Conservation (phyloP, 2,113 vertebrate genomes). For the Chroicocephalus ridibundus region DNA sequence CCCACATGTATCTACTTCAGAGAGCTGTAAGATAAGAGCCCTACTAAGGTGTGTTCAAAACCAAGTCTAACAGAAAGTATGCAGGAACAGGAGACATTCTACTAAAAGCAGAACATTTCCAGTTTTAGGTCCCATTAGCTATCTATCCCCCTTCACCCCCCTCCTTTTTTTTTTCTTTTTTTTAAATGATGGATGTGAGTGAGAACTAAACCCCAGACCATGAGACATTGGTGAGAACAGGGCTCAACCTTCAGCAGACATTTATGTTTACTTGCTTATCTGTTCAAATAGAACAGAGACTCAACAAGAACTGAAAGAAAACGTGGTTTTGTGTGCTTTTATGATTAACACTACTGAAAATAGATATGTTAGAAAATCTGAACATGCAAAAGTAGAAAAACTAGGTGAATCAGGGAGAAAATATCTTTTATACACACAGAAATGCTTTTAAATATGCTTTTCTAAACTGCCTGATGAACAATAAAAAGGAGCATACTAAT, state of each 20-base stretch:
- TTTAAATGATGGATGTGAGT: background rate
- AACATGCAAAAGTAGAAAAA: background rate
- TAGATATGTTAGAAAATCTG: background rate
- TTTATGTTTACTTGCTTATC: background rate
- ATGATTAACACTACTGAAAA: background rate
- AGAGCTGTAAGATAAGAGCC: background rate
- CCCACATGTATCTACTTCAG: background rate
- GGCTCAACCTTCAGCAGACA: background rate
- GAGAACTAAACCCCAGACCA: background rate
- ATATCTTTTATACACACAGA: background rate
- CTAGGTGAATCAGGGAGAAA: background rate
- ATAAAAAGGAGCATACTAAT: background rate
- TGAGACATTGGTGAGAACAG: background rate
- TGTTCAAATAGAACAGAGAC: background rate
- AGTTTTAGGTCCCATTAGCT: background rate
- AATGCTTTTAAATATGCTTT: background rate
- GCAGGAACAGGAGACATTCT: background rate
- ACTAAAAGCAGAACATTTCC: background rate
- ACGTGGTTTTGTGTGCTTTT: background rate
- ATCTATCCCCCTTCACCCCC: accelerated
- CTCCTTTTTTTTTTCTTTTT: background rate
- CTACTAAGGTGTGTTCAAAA: background rate
- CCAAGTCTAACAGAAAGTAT: background rate
- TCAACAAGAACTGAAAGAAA: background rate
- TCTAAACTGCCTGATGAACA: background rate